Conservation (phyloP, 2,888 invertebrate genomes). For the Pollenia labialis region DNA sequence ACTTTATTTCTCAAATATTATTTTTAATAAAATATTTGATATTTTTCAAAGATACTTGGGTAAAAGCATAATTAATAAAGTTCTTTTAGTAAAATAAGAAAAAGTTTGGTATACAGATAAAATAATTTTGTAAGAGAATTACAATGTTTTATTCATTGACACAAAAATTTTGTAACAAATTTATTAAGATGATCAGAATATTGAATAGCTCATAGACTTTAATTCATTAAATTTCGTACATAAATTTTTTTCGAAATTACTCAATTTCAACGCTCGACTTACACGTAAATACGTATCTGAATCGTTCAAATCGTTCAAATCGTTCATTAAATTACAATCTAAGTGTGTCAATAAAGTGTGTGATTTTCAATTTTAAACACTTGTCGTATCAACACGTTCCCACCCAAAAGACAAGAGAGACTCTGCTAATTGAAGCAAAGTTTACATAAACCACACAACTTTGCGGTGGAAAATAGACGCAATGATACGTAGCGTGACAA, state of each 20-base stretch:
- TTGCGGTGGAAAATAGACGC: conserved; percentile 48
- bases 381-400: not conserved
- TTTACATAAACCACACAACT: conserved; percentile 53
- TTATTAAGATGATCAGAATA: too few relatives aligned
- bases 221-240: too few relatives aligned
- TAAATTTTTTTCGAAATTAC: not conserved
- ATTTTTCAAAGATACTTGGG: too few relatives aligned
- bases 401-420: not conserved
- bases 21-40: not conserved
- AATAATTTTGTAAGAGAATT: too few relatives aligned
- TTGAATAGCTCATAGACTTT: too few relatives aligned
- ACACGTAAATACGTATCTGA: not conserved
- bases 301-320: conserved; percentile 2
- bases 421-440: conserved; percentile 53
- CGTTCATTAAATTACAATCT: conserved; percentile 36
- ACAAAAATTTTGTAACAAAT: too few relatives aligned
- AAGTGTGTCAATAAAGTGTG: conserved; percentile 48
- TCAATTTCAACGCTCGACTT: not conserved
- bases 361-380: conserved; percentile 27
- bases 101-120: too few relatives aligned
- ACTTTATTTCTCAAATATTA: not conserved
- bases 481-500: conserved; percentile 47
- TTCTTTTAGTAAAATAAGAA: too few relatives aligned
- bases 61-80: too few relatives aligned
- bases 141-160: too few relatives aligned